A percentile compares a stretch with the other conserved stretches of the same genome.
Conservation (phyloP, 2,113 vertebrate species). For the Daboia siamensis region DNA sequence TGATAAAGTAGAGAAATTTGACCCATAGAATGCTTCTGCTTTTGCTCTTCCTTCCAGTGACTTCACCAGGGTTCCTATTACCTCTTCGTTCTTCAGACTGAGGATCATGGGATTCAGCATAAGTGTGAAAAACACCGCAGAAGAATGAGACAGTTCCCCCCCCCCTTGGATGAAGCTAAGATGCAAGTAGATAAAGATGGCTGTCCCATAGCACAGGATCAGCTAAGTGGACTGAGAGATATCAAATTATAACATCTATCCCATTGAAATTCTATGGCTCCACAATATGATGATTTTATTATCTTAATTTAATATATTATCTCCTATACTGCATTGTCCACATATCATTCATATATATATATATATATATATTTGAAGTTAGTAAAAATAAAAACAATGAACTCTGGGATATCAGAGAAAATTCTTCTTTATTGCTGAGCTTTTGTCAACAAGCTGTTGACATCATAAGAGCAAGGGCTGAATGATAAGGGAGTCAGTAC, state of each 20-base stretch:
- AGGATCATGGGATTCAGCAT: slow-evolving; percentile 39
- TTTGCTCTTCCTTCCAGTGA: slow-evolving; percentile 22
- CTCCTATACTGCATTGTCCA: too few relatives aligned
- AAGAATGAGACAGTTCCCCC: slow-evolving; percentile 40
- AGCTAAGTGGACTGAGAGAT: slow-evolving; percentile 30
- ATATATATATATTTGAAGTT: too few relatives aligned
- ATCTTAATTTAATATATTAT: too few relatives aligned
- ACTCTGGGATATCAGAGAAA: too few relatives aligned
- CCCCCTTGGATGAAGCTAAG: slow-evolving; percentile 34
- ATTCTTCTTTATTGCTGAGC: too few relatives aligned
- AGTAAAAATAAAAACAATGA: too few relatives aligned
- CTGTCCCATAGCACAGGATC: slow-evolving; percentile 45
- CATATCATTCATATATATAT: too few relatives aligned
- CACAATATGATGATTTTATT: too few relatives aligned
- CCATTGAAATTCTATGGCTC: too few relatives aligned
- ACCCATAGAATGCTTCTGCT: not conserved
- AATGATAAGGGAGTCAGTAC: too few relatives aligned
- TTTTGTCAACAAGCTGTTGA: too few relatives aligned
- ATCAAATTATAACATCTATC: not conserved
- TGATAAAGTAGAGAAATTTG: not conserved
- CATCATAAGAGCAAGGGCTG: too few relatives aligned
- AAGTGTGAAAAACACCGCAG: slow-evolving; percentile 47
- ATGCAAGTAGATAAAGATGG: slow-evolving; percentile 42
- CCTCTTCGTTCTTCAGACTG: slow-evolving; percentile 51
- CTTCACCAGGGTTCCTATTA: slow-evolving; percentile 47